phyloP scores from a whole-genome alignment of 2,888 invertebrate genomes.

The Toxonevra muliebris region DNA sequence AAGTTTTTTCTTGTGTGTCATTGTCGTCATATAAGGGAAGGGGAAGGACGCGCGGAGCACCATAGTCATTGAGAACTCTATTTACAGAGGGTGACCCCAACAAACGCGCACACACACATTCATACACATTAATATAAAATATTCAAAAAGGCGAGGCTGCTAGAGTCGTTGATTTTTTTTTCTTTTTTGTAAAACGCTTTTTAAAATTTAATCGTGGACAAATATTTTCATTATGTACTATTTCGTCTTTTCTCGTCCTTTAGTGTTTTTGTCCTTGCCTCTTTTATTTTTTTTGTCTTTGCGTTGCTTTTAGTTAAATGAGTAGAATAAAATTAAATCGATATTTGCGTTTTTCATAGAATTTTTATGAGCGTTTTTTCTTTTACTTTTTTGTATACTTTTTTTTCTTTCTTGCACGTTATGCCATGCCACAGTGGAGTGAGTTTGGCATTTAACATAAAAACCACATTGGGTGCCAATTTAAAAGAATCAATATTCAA shows the following conservation, averaged over 20 bases:
- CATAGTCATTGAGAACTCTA: slow-evolving; percentile 41
- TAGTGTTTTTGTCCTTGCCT: slow-evolving; percentile 22
- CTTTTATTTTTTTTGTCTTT: slow-evolving; percentile 24
- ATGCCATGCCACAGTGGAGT: background rate
- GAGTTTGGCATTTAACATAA: background rate
- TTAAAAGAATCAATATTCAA: slow-evolving; percentile 11
- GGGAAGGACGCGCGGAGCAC: slow-evolving; percentile 20
- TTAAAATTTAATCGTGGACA: slow-evolving; percentile 59
- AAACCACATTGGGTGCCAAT: slow-evolving; percentile 17
- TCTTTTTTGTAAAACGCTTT: slow-evolving; percentile 49
- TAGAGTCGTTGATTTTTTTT: slow-evolving; percentile 40
- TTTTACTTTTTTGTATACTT: background rate
- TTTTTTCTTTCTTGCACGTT: background rate
- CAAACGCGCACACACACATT: slow-evolving; percentile 2
- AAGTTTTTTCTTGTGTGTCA: slow-evolving; percentile 51
- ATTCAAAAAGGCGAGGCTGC: slow-evolving; percentile 56
- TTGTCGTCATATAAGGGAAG: slow-evolving; percentile 44
- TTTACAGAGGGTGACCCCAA: slow-evolving; percentile 37
- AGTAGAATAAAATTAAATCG: slow-evolving; percentile 61
- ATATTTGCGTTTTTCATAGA: slow-evolving; percentile 45
- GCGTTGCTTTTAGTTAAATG: slow-evolving; percentile 59
- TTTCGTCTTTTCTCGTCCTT: slow-evolving; percentile 38
- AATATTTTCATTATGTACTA: slow-evolving; percentile 52
- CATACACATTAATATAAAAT: slow-evolving; percentile 41
- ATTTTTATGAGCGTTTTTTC: background rate